These are phyloP conservation scores for Heterohyrax brucei DNA, from an alignment of 2,797 vertebrate species.

Conservation along the genomic window DNA sequence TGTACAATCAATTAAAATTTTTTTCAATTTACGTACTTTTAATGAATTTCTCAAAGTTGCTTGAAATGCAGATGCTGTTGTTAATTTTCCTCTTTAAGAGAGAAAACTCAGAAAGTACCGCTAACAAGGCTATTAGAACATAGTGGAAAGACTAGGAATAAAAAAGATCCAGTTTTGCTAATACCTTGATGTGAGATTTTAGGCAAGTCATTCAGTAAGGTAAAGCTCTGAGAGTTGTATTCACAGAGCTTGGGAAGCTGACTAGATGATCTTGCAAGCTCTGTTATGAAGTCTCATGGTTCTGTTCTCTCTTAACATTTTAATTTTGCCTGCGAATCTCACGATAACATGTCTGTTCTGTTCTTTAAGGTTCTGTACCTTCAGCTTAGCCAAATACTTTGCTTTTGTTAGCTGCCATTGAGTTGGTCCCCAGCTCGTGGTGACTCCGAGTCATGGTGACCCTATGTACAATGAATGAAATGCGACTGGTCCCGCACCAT, in stretches of 20 bases:
- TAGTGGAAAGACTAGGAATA: neutral
- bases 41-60: constrained; percentile 12
- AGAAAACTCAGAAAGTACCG: neutral
- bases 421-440: too few relatives aligned
- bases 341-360: neutral
- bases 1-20: too few relatives aligned
- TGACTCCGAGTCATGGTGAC: neutral
- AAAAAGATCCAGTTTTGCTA: neutral
- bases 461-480: neutral
- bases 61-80: neutral
- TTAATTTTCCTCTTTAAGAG: neutral
- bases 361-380: neutral
- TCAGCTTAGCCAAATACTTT: neutral
- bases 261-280: neutral
- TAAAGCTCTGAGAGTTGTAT: neutral
- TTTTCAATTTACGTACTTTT: neutral
- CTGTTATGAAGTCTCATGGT: neutral
- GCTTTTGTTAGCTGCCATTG: neutral
- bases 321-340: neutral
- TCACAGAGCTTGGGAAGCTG: neutral
- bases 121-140: neutral
- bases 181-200: neutral
- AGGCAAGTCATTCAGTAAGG: neutral
- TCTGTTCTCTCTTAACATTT: neutral
- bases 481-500: neutral